Evolutionary conservation across 2,888 invertebrate species (phyloP).

Genomic region (Agriopis leucophaearia): DNA sequence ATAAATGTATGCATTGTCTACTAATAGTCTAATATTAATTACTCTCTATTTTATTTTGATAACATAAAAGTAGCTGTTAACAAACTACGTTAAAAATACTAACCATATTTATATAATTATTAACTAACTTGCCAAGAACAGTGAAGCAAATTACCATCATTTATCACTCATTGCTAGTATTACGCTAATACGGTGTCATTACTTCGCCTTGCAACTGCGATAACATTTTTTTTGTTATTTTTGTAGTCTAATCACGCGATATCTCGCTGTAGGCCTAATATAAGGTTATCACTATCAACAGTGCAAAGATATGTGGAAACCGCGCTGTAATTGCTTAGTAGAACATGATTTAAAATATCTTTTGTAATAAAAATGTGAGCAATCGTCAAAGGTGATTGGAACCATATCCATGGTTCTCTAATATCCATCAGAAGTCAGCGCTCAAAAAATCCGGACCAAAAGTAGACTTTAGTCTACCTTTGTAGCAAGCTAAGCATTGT

Average conservation of each 20-base stretch:
- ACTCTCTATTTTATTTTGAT: neutral
- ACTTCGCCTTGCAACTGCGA: conserved; percentile 48
- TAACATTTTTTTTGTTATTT: conserved; percentile 44
- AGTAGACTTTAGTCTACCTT: too few species aligned
- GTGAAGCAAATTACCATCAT: conserved; percentile 16
- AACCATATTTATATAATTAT: neutral
- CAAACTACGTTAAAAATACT: neutral
- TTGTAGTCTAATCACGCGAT: conserved; percentile 53
- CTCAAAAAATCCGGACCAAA: too few species aligned
- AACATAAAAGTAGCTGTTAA: neutral
- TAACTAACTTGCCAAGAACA: neutral
- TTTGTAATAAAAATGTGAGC: conserved; percentile 22
- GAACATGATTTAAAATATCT: conserved; percentile 17
- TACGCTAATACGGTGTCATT: conserved; percentile 18
- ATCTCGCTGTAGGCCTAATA: conserved; percentile 41
- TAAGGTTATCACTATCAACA: conserved; percentile 47
- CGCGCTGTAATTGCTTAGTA: conserved; percentile 14
- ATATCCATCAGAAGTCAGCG: too few species aligned
- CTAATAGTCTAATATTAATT: neutral
- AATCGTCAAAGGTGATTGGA: neutral
- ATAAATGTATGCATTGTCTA: neutral
- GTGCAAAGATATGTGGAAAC: conserved; percentile 38
- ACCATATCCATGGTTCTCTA: too few species aligned
- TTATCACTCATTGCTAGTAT: conserved; percentile 28
- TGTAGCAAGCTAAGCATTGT: too few species aligned